phyloP scores from a whole-genome alignment of 2,113 vertebrate genomes.

The Labrus mixtus region DNA sequence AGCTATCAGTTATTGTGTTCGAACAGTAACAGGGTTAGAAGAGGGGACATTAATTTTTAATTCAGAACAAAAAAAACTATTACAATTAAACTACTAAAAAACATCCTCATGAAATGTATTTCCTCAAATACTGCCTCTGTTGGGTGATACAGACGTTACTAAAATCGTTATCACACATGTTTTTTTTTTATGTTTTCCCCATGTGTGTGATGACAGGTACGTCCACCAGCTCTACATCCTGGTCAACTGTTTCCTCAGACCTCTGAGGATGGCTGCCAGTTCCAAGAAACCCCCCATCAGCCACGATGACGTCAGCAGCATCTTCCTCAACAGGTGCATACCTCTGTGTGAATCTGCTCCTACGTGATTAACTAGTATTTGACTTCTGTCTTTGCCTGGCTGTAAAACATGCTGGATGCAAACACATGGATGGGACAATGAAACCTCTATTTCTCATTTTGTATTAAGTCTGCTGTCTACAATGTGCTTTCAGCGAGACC shows the following conservation, averaged over 20 bases:
- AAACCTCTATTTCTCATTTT: conserved; percentile 9
- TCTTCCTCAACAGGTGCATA: conserved; percentile 97
- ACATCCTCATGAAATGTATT: too few relatives aligned
- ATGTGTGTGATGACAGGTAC: conserved; percentile 64
- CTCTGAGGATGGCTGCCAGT: conserved; percentile 97
- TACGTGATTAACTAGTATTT: neutral
- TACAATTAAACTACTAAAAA: too few relatives aligned
- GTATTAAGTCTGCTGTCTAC: conserved; percentile 8
- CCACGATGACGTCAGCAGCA: conserved; percentile 96
- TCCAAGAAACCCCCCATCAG: conserved; percentile 97
- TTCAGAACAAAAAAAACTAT: too few relatives aligned
- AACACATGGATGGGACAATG: conserved; percentile 8
- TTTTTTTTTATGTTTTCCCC: neutral
- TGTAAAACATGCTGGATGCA: neutral
- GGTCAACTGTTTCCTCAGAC: conserved; percentile 96
- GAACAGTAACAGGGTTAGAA: too few relatives aligned
- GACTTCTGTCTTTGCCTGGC: neutral
- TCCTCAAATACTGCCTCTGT: too few relatives aligned
- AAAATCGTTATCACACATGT: neutral
- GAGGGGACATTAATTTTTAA: too few relatives aligned
- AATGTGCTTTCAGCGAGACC: conserved; percentile 89
- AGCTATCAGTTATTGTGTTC: too few relatives aligned
- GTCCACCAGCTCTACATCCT: conserved; percentile 96
- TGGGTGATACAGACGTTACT: too few relatives aligned
- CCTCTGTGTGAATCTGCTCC: neutral